These are phyloP conservation scores for Hoplodrina ambigua DNA, from an alignment of 2,888 invertebrate species.

Conservation along the genomic window DNA sequence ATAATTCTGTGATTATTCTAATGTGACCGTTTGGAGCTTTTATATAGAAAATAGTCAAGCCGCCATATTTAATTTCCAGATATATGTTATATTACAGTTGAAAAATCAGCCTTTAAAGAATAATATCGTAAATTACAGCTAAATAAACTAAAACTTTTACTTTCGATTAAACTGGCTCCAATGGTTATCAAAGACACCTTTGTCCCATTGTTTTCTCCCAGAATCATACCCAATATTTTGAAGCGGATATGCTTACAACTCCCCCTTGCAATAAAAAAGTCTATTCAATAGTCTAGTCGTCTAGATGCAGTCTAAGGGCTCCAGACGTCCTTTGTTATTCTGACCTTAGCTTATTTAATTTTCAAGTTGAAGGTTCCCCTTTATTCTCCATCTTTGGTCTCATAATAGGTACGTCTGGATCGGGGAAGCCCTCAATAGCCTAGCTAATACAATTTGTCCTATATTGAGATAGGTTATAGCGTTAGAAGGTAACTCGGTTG, in stretches of 20 bases:
- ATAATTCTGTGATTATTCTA: too few species aligned
- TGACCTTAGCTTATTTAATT: constrained; percentile 86
- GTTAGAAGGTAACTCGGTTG: constrained; percentile 76
- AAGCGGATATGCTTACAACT: constrained; percentile 68
- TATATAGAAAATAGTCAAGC: too few species aligned
- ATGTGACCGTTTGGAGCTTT: too few species aligned
- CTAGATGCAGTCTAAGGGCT: constrained; percentile 82
- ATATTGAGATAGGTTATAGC: constrained; percentile 88
- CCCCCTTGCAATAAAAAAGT: constrained; percentile 69
- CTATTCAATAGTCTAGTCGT: constrained; percentile 79
- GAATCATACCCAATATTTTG: constrained; percentile 57
- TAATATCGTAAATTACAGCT: too few species aligned
- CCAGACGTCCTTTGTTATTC: constrained; percentile 73
- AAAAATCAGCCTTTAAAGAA: not conserved
- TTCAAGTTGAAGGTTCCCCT: constrained; percentile 88
- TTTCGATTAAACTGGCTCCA: constrained; percentile 41
- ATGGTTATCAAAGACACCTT: constrained; percentile 53
- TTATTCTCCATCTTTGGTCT: constrained; percentile 69
- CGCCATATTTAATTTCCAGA: too few species aligned
- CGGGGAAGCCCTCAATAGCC: constrained; percentile 80
- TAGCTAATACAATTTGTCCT: constrained; percentile 82
- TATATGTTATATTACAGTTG: too few species aligned
- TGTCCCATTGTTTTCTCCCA: constrained; percentile 55
- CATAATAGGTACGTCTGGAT: constrained; percentile 72
- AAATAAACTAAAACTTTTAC: constrained; percentile 46